Conservation (phyloP, 2,797 vertebrate genomes). For the Loris lydekkerianus region DNA sequence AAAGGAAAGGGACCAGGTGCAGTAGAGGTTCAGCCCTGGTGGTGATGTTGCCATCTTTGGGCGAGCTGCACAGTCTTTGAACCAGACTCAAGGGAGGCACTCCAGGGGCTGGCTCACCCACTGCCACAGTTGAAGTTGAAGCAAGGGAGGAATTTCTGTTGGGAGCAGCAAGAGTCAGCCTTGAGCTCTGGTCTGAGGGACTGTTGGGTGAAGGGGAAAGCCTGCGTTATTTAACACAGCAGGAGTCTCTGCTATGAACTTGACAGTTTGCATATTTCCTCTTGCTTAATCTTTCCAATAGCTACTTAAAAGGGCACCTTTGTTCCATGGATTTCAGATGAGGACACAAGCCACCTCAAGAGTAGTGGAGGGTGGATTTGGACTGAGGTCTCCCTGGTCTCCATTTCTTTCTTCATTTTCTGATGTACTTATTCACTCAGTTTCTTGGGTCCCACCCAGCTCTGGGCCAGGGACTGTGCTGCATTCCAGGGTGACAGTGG, state of each 20-base stretch:
- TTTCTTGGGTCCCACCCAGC: not conserved
- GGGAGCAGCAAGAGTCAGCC: not conserved
- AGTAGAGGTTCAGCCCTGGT: not conserved
- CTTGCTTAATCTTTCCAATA: not conserved
- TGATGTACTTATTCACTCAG: not conserved
- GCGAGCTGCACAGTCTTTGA: not conserved
- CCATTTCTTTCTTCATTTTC: not conserved
- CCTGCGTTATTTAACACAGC: not conserved
- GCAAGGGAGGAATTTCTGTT: not conserved
- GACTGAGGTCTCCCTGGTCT: not conserved
- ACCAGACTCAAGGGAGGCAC: not conserved
- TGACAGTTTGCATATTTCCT: not conserved
- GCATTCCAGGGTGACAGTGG: not conserved
- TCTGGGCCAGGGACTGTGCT: slow-evolving; percentile 5
- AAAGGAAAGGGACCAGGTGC: not conserved
- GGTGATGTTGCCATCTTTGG: not conserved
- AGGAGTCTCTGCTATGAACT: not conserved
- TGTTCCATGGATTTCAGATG: not conserved
- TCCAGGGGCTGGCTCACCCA: not conserved
- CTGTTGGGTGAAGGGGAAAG: not conserved
- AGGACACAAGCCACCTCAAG: not conserved
- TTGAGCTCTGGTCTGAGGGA: not conserved
- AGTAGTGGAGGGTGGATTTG: slow-evolving; percentile 23
- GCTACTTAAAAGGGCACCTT: not conserved
- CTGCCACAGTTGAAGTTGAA: not conserved